Percentiles rank a stretch among this genome's conserved stretches.
These are phyloP conservation scores for Macaria notata DNA, from an alignment of 2,888 invertebrate species.

Conservation along the genomic window DNA sequence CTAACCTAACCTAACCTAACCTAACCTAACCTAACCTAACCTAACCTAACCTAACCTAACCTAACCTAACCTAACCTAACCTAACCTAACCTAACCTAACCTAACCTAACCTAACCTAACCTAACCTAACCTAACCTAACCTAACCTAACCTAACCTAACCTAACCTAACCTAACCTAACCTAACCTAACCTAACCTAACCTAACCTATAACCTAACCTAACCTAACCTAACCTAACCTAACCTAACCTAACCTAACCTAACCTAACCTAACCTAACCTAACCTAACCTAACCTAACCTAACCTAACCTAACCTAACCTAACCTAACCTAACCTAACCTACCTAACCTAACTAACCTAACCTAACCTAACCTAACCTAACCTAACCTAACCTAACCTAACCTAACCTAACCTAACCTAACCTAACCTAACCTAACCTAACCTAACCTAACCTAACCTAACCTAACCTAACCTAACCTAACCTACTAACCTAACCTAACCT, in stretches of 20 bases:
- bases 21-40: conserved; percentile 27
- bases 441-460: conserved; percentile 34
- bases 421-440: conserved; percentile 31
- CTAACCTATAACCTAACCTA: conserved; percentile 20
- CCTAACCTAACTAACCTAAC: conserved; percentile 20
- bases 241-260: conserved; percentile 23
- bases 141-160: conserved; percentile 27
- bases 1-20: conserved; percentile 13
- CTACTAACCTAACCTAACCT: conserved; percentile 30
- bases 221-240: conserved; percentile 23
- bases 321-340: conserved; percentile 21
- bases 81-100: conserved; percentile 32
- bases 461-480: conserved; percentile 28
- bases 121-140: conserved; percentile 12
- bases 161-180: conserved; percentile 22
- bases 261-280: conserved; percentile 25
- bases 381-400: conserved; percentile 23
- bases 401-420: conserved; percentile 22
- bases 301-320: conserved; percentile 21
- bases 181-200: conserved; percentile 20
- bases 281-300: conserved; percentile 22
- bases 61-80: conserved; percentile 36
- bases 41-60: conserved; percentile 32
- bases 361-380: conserved; percentile 21
- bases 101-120: conserved; percentile 22